Base-by-base conservation (phyloP, 2,888 invertebrate species). In the Athetis lepigone region DNA sequence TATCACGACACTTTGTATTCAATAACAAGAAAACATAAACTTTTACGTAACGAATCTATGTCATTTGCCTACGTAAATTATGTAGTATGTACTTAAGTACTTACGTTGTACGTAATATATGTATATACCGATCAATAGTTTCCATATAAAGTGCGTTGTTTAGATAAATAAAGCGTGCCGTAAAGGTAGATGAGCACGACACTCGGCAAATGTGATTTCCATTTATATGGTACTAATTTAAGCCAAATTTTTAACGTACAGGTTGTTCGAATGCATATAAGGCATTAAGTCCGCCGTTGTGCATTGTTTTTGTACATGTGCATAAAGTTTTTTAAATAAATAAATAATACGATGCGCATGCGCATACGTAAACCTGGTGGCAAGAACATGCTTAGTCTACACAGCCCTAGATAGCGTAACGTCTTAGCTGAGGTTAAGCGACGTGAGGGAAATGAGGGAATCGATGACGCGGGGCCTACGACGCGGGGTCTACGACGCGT, bases 1-100 rank as follows among this genome's bases (percentile, higher is more conserved):
- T 50, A 66, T 71, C 68, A 67, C 54, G 66, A 75, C 54, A 62
- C 66, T 46, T 45, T 63, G 65, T 79, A 66, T 71, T 64, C 61
- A 79, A 72, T 79, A 77, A 69, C 57, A 79, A 67, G 66, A 60
- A 59, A 54, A 50, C 19, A 55, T 59, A 54, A 50, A 54, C 2
- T 42, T 29, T 23, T 51, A 59, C 54, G 23, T 67, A 54, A 57
- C 23, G 56, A 49, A 45, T 58, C 46, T 64, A 21, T 64, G 54
- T 52, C 47, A 67, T 50, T 64, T 55, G n/a, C n/a, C n/a, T n/a
- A 50, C 51, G 56, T 45, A 46, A 33, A 67, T 70, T 33, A 66
- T 42, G 21, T 33, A 42, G 37, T 51, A 40, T 45, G 23, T 21
- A 49, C 29, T 54, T 55, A 49, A 45, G 45, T 63, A 37, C 39